Percentiles rank a stretch among this genome's conserved stretches.
phyloP scores from a whole-genome alignment of 2,888 invertebrate species.

The Mystacides longicornis region DNA sequence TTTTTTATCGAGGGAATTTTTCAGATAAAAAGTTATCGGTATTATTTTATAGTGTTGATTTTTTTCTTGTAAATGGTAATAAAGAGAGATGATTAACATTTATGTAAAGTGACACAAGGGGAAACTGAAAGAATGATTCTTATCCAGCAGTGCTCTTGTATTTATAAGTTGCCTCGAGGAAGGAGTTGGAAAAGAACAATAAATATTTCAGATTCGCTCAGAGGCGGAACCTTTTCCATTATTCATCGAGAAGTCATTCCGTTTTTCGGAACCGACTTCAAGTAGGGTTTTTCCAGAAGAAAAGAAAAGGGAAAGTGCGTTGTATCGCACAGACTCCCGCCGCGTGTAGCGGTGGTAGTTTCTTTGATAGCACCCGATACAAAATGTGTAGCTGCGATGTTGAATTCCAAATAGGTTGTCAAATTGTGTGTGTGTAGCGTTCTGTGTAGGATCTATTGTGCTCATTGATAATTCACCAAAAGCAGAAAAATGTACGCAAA shows the following conservation, averaged over 20 bases:
- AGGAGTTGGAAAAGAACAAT: slow-evolving; percentile 17
- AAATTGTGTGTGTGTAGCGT: not conserved
- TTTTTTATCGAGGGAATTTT: too few species aligned
- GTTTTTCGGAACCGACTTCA: slow-evolving; percentile 6
- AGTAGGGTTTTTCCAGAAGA: not conserved
- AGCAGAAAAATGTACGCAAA: not conserved
- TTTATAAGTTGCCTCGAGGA: not conserved
- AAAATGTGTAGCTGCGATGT: not conserved
- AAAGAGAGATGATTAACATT: not conserved
- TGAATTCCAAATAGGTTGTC: not conserved
- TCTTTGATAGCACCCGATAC: too few species aligned
- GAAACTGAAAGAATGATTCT: slow-evolving; percentile 7
- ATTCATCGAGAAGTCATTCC: slow-evolving; percentile 20
- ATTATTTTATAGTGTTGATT: too few species aligned
- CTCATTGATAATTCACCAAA: not conserved
- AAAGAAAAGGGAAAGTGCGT: not conserved
- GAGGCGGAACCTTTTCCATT: slow-evolving; percentile 22
- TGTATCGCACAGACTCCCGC: too few species aligned
- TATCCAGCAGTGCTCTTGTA: not conserved
- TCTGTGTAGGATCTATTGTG: not conserved
- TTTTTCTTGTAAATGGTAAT: not conserved
- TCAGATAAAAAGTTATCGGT: too few species aligned
- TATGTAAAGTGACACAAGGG: not conserved
- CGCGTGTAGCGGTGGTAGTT: too few species aligned
- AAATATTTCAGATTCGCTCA: slow-evolving; percentile 26